Base-by-base conservation (phyloP, 2,888 invertebrate genomes). In the Cheilosia vernalis region DNA sequence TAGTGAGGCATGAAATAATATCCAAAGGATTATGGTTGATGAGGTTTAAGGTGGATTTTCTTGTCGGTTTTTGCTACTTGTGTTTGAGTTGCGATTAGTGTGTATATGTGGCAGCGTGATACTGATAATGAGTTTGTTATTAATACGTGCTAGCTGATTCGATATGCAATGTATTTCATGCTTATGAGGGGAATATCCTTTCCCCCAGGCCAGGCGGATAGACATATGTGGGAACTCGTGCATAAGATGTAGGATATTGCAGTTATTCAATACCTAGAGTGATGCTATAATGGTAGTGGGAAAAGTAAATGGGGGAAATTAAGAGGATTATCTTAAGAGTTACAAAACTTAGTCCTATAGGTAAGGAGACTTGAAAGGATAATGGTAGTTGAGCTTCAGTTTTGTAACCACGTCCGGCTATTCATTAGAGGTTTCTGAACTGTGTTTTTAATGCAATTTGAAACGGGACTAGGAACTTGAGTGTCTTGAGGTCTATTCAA, bases 1-100 rank as follows among this genome's bases (percentile, higher is more conserved):
- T 53, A 53, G 17, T n/a, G 63, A 19, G 49, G 76, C 67, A 76
- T 67, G 30, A 67, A 76, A 60, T 58, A 60, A 76, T 76, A 76
- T 67, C 60, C 58, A 24, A 53, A 61, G 77, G 77, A 69, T 78
- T 69, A 69, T 55, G 7, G 61, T 27, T 63, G 69, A 69, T 78
- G 60, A n/a, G 69, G 69, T 56, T 78, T 78, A 78, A 78, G 61
- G 55, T 69, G 69, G 63, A 78, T 78, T 70, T 55, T 55, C 55
- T 61, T 69, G 63, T 78, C 77, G 69, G 69, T 63, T 61, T 61
- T 63, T 61, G 69, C 55, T 63, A 21, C n/a, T 37, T 27, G 7
- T 69, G 27, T 69, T 69, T 55, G 69, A 78, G 61, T 63, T 69
- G 53, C 33, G 61, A 69, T 69, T 63, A 56, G 56, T 47, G 55